Evolutionary conservation across 2,113 vertebrate species (phyloP), one percentile per base, ranked within the genome.

Genomic region (Platanista minor): DNA sequence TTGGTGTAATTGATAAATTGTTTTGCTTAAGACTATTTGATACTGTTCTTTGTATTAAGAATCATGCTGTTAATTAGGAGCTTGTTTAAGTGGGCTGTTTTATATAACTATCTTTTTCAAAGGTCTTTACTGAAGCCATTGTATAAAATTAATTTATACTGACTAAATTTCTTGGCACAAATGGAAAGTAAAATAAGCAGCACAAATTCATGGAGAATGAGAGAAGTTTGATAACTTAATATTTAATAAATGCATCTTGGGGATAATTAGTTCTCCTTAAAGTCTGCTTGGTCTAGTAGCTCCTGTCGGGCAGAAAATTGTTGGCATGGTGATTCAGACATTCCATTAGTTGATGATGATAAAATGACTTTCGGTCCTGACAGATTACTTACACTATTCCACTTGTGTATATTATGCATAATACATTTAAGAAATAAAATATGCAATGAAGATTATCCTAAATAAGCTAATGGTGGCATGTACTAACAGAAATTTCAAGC

Each of bases 351-450:
- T 87, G 52, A 82, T 93, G 89, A 88, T 75, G 85, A 95, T 89
- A 88, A 96, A 97, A 91, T 94, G 61, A 61, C 61, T 59, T 86
- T 91, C 21, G 80, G 36, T 86, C 33, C 21, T 94, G 25, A 89
- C n/a, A 67, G 54, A 75, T 75, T 86, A 62, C 67, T 90, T 96
- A 90, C 7, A 90, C 49, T 91, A 87, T 91, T 49, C 49, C 33
- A 78, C n/a, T 91, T 91, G 59, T 78, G 17, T 94, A 78, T 91
- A 90, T 89, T 52, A 39, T 61, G 13, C 18, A 91, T 89, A 95
- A 89, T 91, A 71, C 4, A 80, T 41, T 72, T 94, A 97, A 90
- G 93, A 94, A 94, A 94, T 96, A 91, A 96, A 97, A 84, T 89
- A 90, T 87, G 15, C 2, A 17, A 33, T 86, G 84, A 97, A 94